Evolutionary conservation across 2,888 invertebrate genomes (phyloP).

Genomic region (Melangyna quadrimaculata): DNA sequence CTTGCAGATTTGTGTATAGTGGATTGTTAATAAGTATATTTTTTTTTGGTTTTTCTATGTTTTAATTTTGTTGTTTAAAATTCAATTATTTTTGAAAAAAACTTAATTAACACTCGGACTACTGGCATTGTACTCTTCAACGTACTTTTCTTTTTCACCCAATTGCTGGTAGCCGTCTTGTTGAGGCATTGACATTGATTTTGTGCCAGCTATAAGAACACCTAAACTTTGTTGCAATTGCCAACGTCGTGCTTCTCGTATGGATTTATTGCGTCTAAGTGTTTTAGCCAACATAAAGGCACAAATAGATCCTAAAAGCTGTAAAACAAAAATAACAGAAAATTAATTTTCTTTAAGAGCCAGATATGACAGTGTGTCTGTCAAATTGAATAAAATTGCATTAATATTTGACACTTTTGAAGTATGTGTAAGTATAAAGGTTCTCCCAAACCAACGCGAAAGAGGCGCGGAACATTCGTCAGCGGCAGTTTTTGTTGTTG

Average conservation of each 20-base stretch:
- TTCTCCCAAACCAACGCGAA: no score
- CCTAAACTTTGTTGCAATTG: slow-evolving; percentile 82
- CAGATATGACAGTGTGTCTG: no score
- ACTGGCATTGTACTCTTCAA: slow-evolving; percentile 77
- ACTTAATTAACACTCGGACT: slow-evolving; percentile 80
- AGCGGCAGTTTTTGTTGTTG: no score
- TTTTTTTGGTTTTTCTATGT: no score
- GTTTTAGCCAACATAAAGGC: slow-evolving; percentile 94
- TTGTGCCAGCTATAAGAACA: slow-evolving; percentile 78
- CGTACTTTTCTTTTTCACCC: slow-evolving; percentile 75
- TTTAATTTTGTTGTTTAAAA: not conserved
- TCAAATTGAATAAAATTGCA: no score
- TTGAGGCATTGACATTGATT: slow-evolving; percentile 75
- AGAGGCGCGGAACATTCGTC: no score
- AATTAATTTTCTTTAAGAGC: no score
- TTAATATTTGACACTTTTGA: no score
- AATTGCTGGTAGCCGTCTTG: slow-evolving; percentile 79
- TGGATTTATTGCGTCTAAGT: slow-evolving; percentile 89
- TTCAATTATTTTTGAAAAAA: not conserved
- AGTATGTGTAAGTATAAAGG: no score
- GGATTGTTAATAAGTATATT: no score
- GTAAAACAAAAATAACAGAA: slow-evolving; percentile 74
- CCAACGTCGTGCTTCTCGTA: slow-evolving; percentile 87
- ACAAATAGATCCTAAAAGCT: slow-evolving; percentile 93
- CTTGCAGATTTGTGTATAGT: no score